These are phyloP conservation scores for Blomia tropicalis DNA, from an alignment of 2,888 invertebrate genomes.

Conservation along the genomic window DNA sequence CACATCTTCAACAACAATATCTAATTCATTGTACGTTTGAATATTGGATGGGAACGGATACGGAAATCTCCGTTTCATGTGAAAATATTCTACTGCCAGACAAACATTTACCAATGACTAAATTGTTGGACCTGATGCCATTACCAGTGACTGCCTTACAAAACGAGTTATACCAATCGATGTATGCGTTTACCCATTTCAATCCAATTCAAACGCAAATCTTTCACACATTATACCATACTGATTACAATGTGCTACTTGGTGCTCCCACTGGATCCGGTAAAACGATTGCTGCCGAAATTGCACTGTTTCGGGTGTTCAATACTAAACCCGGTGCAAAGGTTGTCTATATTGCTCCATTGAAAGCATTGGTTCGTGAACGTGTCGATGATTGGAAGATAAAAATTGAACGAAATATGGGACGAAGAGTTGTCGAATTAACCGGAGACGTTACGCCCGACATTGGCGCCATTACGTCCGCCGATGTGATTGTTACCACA, in stretches of 20 bases:
- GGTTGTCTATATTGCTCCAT: constrained; percentile 90
- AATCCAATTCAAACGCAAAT: constrained; percentile 98
- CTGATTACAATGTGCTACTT: constrained; percentile 75
- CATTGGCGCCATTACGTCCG: constrained; percentile 58
- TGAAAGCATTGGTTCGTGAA: constrained; percentile 93
- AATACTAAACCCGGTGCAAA: constrained; percentile 51
- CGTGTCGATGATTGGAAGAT: constrained; percentile 85
- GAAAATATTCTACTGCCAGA: constrained; percentile 20
- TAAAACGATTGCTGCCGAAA: constrained; percentile 93
- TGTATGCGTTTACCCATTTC: constrained; percentile 84
- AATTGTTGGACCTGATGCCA: constrained; percentile 71
- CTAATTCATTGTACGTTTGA: constrained; percentile 72
- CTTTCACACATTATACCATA: constrained; percentile 87
- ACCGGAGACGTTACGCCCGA: constrained; percentile 86
- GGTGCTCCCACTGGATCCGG: constrained; percentile 95
- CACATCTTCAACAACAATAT: constrained; percentile 74
- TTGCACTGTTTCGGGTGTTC: constrained; percentile 86
- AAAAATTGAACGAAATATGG: constrained; percentile 53
- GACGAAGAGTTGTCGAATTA: constrained; percentile 75
- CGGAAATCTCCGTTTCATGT: constrained; percentile 41
- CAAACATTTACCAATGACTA: constrained; percentile 21
- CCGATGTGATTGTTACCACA: constrained; percentile 91
- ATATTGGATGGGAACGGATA: constrained; percentile 53
- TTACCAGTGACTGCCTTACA: constrained; percentile 66
- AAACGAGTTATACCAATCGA: constrained; percentile 54